A percentile compares a stretch with the other conserved stretches of the same genome.
These are phyloP conservation scores for Miltochrista miniata DNA, from an alignment of 2,888 invertebrate species.

Conservation along the genomic window DNA sequence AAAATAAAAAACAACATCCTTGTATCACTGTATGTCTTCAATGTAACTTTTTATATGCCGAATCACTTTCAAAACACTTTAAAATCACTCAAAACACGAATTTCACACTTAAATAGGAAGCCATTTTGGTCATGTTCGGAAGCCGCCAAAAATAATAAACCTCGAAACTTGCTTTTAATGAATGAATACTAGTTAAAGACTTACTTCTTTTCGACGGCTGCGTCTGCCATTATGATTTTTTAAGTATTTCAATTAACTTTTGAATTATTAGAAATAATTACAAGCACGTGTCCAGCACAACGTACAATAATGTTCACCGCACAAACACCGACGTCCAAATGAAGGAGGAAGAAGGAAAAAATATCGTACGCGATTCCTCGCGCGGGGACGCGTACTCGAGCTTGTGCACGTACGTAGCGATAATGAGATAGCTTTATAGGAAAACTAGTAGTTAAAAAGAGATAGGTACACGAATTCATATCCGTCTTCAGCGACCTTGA, in stretches of 20 bases:
- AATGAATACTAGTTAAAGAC: constrained; percentile 58
- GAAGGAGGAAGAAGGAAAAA: constrained; percentile 75
- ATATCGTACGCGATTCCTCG: constrained; percentile 65
- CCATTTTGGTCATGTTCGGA: constrained; percentile 83
- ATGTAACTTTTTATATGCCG: not conserved
- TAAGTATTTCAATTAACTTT: constrained; percentile 47
- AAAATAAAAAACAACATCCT: constrained; percentile 34
- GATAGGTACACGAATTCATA: constrained; percentile 43
- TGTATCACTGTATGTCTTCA: constrained; percentile 4
- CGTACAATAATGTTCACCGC: constrained; percentile 73
- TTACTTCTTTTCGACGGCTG: constrained; percentile 87
- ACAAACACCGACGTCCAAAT: constrained; percentile 80
- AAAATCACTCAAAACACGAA: constrained; percentile 48
- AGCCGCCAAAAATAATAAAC: constrained; percentile 73
- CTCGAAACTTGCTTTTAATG: constrained; percentile 36
- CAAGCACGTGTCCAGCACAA: constrained; percentile 74
- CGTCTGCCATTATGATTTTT: constrained; percentile 86
- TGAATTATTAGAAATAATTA: constrained; percentile 47
- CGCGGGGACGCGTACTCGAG: constrained; percentile 59
- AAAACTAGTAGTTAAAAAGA: constrained; percentile 38
- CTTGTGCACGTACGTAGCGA: constrained; percentile 55
- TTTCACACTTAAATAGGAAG: constrained; percentile 69
- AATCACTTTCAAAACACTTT: constrained; percentile 21
- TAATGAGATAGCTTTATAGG: constrained; percentile 44
- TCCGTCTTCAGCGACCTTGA: constrained; percentile 69